Evolutionary conservation across 2,888 invertebrate genomes (phyloP).

Genomic region (Serrognathus titanus): DNA sequence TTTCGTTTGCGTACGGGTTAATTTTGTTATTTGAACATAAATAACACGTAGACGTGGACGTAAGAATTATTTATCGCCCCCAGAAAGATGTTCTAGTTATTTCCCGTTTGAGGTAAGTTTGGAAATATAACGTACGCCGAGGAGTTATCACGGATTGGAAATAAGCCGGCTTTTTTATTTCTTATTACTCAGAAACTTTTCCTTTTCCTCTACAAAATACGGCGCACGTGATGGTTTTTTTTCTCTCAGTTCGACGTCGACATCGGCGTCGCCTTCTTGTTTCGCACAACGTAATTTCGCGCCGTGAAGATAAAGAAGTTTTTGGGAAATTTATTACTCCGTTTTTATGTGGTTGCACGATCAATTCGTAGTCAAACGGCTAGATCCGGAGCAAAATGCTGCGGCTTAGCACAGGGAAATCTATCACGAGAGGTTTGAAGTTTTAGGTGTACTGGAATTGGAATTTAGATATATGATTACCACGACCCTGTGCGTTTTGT

Average conservation of each 20-base stretch:
- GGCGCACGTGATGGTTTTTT: not conserved
- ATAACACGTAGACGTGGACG: no score
- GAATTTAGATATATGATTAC: slow-evolving; percentile 8
- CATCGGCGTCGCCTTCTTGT: not conserved
- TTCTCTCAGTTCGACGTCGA: not conserved
- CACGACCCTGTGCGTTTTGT: no score
- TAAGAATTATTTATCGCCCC: slow-evolving; percentile 1
- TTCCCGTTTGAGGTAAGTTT: no score
- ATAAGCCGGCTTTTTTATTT: slow-evolving; percentile 10
- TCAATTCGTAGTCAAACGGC: no score
- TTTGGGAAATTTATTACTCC: slow-evolving; percentile 1
- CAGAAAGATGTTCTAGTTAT: slow-evolving; percentile 27
- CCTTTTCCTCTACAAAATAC: not conserved
- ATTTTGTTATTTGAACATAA: no score
- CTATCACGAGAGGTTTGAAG: slow-evolving; percentile 11
- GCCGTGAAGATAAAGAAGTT: slow-evolving; percentile 2
- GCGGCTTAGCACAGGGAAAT: not conserved
- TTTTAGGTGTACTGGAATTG: slow-evolving; percentile 5
- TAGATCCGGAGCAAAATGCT: no score
- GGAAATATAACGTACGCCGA: slow-evolving; percentile 16
- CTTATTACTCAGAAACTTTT: not conserved
- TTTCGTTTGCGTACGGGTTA: no score
- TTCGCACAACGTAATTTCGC: not conserved
- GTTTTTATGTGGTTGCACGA: not conserved
- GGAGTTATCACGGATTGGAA: slow-evolving; percentile 18